phyloP scores from a whole-genome alignment of 2,797 vertebrate species.

The Cuculus canorus region DNA sequence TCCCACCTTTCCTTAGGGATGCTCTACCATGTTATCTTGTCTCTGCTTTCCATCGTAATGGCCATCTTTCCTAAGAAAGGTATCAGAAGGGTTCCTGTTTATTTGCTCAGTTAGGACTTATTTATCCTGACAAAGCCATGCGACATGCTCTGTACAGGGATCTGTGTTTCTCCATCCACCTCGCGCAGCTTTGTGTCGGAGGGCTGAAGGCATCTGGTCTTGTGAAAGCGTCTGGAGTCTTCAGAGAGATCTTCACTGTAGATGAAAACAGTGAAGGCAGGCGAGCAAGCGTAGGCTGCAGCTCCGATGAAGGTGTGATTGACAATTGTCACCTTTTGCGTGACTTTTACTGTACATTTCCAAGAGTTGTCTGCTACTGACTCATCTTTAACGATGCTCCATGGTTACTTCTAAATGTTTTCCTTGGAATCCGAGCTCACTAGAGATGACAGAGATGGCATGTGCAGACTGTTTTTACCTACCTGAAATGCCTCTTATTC shows the following conservation, averaged over 20 bases:
- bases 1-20: not conserved
- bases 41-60: not conserved
- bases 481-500: not conserved
- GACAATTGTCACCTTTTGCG: not conserved
- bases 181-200: not conserved
- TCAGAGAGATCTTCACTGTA: not conserved
- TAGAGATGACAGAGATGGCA: not conserved
- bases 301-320: not conserved
- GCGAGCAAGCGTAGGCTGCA: not conserved
- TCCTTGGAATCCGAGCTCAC: not conserved
- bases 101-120: not conserved
- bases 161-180: not conserved
- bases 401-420: slow-evolving; percentile 3
- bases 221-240: not conserved
- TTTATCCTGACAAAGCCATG: not conserved
- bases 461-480: not conserved
- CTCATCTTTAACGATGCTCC: not conserved
- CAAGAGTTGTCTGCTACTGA: not conserved
- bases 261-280: not conserved
- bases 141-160: not conserved
- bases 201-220: not conserved
- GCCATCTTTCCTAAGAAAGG: not conserved
- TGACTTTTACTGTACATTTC: not conserved
- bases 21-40: fast-evolving
- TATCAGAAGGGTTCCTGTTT: not conserved